A percentile compares a stretch with the other conserved stretches of the same genome.
Evolutionary conservation across 2,113 vertebrate species (phyloP).

Genomic region (Lophotis ruficrista): DNA sequence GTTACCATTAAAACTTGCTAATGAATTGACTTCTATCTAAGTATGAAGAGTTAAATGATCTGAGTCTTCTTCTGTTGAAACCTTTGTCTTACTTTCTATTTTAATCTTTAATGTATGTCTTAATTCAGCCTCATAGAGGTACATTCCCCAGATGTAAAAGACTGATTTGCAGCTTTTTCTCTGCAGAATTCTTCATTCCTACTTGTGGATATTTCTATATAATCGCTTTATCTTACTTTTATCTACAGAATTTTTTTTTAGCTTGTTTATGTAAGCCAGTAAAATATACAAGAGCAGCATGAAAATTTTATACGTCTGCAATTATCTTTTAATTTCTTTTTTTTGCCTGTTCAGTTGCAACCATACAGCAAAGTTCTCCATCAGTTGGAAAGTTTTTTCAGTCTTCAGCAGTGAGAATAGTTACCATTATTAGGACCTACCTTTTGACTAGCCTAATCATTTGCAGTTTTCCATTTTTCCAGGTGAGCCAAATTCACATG

Average conservation of each 20-base stretch:
- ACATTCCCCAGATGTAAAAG: neutral
- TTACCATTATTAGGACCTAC: neutral
- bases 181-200: neutral
- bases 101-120: neutral
- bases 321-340: neutral
- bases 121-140: neutral
- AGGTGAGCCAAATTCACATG: neutral
- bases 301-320: neutral
- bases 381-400: neutral
- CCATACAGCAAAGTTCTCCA: neutral
- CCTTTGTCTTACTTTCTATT: neutral
- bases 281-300: neutral
- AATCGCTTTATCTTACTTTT: neutral
- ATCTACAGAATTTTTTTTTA: neutral
- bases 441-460: neutral
- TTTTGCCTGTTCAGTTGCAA: neutral
- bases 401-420: neutral
- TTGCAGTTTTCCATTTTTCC: neutral
- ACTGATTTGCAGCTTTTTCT: neutral
- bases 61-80: neutral
- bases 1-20: neutral
- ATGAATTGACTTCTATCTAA: neutral
- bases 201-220: neutral
- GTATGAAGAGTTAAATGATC: neutral
- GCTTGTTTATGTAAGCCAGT: neutral